Evolutionary conservation across 2,888 invertebrate genomes (phyloP).

Genomic region (Bedellia somnulentella): DNA sequence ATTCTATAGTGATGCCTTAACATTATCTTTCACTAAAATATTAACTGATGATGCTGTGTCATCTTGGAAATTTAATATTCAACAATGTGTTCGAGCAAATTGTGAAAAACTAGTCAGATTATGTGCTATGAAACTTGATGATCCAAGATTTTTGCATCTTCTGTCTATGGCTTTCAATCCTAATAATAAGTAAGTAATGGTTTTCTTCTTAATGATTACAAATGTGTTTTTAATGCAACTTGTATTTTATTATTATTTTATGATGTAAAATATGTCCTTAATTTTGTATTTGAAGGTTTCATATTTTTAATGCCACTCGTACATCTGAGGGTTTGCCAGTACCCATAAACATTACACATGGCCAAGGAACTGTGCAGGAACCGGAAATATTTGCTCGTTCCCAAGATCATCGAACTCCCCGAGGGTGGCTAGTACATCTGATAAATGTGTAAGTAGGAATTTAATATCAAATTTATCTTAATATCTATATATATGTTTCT

Average conservation of each 20-base stretch:
- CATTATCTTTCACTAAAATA: slow-evolving; percentile 94
- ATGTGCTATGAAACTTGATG: slow-evolving; percentile 92
- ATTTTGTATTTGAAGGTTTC: slow-evolving; percentile 66
- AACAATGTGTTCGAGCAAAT: slow-evolving; percentile 91
- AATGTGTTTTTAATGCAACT: no score
- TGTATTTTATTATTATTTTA: no score
- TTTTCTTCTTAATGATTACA: no score
- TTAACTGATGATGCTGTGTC: slow-evolving; percentile 96
- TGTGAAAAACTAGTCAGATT: slow-evolving; percentile 90
- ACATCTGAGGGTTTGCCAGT: slow-evolving; percentile 66
- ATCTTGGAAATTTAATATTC: slow-evolving; percentile 97
- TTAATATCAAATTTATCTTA: no score
- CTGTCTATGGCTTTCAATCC: slow-evolving; percentile 94
- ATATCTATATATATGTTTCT: no score
- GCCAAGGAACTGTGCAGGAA: slow-evolving; percentile 42
- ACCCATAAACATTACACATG: slow-evolving; percentile 40
- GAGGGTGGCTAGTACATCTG: slow-evolving; percentile 95
- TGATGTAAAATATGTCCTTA: no score
- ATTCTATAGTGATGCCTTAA: slow-evolving; percentile 92
- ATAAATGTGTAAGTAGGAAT: slow-evolving; percentile 73
- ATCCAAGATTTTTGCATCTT: slow-evolving; percentile 89
- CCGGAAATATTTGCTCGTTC: slow-evolving; percentile 68
- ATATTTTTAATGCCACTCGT: slow-evolving; percentile 79
- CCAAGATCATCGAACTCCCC: slow-evolving; percentile 78
- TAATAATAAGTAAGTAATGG: slow-evolving; percentile 78